These are phyloP conservation scores for Willowsia nigromaculata DNA, from an alignment of 2,888 invertebrate species.

Conservation along the genomic window DNA sequence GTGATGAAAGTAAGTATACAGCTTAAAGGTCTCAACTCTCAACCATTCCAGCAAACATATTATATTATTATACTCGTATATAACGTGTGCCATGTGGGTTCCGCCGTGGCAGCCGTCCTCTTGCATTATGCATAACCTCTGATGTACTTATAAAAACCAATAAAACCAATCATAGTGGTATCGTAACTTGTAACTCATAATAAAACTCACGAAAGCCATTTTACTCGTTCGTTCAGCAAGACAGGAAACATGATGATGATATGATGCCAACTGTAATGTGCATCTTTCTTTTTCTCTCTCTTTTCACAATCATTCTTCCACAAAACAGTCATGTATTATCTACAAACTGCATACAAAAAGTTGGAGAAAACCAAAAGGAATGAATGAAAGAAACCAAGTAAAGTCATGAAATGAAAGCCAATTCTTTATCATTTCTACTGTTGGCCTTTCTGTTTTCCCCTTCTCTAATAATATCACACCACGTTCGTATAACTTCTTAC, in stretches of 20 bases:
- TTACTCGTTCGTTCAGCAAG: slow-evolving; percentile 1
- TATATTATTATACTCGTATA: neutral
- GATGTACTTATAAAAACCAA: slow-evolving; percentile 62
- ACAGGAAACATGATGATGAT: slow-evolving; percentile 43
- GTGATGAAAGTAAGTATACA: slow-evolving; percentile 7
- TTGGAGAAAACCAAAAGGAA: neutral
- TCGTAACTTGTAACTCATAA: slow-evolving; percentile 24
- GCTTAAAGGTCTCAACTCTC: slow-evolving; percentile 19
- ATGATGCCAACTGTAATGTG: slow-evolving; percentile 43
- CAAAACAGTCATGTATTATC: slow-evolving; percentile 21
- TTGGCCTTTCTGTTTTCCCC: slow-evolving; percentile 43
- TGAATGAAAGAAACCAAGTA: slow-evolving; percentile 45
- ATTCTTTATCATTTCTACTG: slow-evolving; percentile 57
- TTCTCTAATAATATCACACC: slow-evolving; percentile 32
- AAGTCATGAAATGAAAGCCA: slow-evolving; percentile 61
- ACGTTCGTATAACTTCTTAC: neutral
- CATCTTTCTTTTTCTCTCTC: neutral
- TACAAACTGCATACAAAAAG: slow-evolving; percentile 30
- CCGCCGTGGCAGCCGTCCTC: neutral
- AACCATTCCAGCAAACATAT: neutral
- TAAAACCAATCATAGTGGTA: slow-evolving; percentile 54
- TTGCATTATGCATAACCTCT: slow-evolving; percentile 61
- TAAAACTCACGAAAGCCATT: neutral
- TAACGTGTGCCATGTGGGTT: neutral
- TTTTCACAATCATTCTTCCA: slow-evolving; percentile 31